A percentile compares a stretch with the other conserved stretches of the same genome.
Evolutionary conservation across 2,888 invertebrate genomes (phyloP).

Genomic region (Rhagophthalmus giganteus): DNA sequence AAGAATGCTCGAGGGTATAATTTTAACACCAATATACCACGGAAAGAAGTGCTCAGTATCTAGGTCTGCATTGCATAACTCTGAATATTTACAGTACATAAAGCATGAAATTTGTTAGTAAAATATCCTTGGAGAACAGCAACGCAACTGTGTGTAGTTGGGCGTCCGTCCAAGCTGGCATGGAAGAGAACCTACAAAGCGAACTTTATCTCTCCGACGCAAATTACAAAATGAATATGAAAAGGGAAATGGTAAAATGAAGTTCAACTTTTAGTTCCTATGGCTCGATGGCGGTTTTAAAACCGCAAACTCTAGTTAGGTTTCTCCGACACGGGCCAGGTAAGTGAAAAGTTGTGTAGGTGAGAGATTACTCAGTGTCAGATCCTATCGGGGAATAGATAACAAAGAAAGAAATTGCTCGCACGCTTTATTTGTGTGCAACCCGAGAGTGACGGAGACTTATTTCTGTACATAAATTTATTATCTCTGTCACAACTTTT

Average conservation of each 20-base stretch:
- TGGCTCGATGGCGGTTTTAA: conserved; percentile 23
- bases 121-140: conserved; percentile 16
- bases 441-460: conserved; percentile 21
- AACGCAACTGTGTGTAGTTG: conserved; percentile 17
- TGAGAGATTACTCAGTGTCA: conserved; percentile 31
- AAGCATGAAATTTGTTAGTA: conserved; percentile 30
- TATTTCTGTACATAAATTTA: conserved; percentile 24
- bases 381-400: conserved; percentile 26
- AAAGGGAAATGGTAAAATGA: conserved; percentile 27
- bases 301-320: conserved; percentile 26
- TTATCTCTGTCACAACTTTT: conserved; percentile 30
- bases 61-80: conserved; percentile 20
- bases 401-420: conserved; percentile 28
- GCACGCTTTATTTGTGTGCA: conserved; percentile 24
- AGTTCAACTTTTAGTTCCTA: conserved; percentile 26
- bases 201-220: conserved; percentile 19
- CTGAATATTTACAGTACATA: conserved; percentile 27
- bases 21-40: too few relatives aligned
- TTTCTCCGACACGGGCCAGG: conserved; percentile 28
- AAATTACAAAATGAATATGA: conserved; percentile 29
- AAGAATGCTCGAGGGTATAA: too few relatives aligned
- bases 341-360: conserved; percentile 33
- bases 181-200: conserved; percentile 15
- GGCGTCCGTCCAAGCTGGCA: conserved; percentile 29
- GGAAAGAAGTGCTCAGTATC: too few relatives aligned